Conservation (phyloP, 2,113 vertebrate species). For the Hypocryptadius cinnamomeus region DNA sequence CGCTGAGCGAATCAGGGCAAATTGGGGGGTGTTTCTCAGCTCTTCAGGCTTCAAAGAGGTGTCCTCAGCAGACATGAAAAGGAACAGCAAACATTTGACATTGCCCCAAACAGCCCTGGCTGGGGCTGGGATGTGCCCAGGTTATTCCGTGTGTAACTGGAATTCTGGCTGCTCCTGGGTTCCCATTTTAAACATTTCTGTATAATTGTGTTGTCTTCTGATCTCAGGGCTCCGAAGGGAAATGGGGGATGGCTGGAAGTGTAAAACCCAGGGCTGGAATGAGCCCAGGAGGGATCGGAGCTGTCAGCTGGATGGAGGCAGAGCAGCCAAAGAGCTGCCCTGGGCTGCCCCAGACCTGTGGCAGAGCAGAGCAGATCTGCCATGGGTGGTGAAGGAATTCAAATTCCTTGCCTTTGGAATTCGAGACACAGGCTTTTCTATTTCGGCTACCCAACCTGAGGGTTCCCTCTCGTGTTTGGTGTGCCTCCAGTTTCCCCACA, state of each 20-base stretch:
- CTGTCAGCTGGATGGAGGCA: neutral
- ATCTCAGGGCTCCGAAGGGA: neutral
- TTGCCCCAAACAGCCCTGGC: neutral
- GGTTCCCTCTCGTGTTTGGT: rapidly evolving
- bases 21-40: neutral
- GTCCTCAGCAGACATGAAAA: neutral
- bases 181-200: rapidly evolving
- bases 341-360: neutral
- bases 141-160: rapidly evolving
- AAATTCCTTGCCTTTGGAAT: neutral
- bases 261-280: rapidly evolving
- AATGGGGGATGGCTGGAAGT: neutral
- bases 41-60: neutral
- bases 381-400: rapidly evolving
- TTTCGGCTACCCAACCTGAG: neutral
- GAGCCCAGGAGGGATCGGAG: neutral
- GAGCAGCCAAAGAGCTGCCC: neutral
- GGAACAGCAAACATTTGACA: neutral
- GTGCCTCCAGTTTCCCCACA: neutral
- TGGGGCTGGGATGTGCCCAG: neutral
- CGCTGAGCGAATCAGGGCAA: neutral
- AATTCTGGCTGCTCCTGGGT: neutral
- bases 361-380: neutral
- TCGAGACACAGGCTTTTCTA: rapidly evolving
- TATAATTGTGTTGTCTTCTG: no score